These are phyloP conservation scores for Brachyrhaphis roseni DNA, from an alignment of 2,797 vertebrate genomes.

Conservation along the genomic window DNA sequence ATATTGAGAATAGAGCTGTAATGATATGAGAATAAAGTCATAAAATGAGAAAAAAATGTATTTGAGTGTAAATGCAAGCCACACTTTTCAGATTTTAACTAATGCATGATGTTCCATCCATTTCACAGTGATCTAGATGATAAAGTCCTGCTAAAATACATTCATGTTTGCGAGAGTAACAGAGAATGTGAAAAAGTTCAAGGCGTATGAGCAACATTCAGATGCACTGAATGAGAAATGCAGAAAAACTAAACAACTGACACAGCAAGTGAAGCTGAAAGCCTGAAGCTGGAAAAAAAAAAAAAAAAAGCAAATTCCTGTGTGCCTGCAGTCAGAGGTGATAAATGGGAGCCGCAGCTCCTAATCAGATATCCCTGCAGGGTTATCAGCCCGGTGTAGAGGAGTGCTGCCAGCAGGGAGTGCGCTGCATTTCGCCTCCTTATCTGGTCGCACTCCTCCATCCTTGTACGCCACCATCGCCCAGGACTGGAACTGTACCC, in stretches of 20 bases:
- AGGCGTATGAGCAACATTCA: not conserved
- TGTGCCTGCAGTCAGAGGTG: conserved; percentile 58
- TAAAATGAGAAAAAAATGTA: not conserved
- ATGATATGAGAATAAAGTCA: no score
- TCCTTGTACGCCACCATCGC: conserved; percentile 41
- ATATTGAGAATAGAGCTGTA: no score
- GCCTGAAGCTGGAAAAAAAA: conserved; percentile 32
- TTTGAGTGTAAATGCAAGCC: not conserved
- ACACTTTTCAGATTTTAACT: not conserved
- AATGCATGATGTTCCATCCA: not conserved
- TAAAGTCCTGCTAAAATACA: not conserved
- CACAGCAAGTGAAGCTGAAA: conserved; percentile 17
- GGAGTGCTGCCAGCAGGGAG: conserved; percentile 65
- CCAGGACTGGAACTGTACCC: conserved; percentile 55
- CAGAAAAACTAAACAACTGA: conserved; percentile 21
- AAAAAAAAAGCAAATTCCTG: conserved; percentile 61
- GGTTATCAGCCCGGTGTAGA: conserved; percentile 60
- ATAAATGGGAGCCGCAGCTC: conserved; percentile 64
- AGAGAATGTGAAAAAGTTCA: not conserved
- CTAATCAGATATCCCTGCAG: conserved; percentile 74
- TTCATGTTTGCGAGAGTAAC: not conserved
- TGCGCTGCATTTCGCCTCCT: conserved; percentile 61
- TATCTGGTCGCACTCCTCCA: conserved; percentile 67
- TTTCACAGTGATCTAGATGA: not conserved
- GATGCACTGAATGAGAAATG: conserved; percentile 2